A percentile compares a stretch with the other conserved stretches of the same genome.
Evolutionary conservation across 2,113 vertebrate genomes (phyloP).

Genomic region (Tenebrosternarchus preto): DNA sequence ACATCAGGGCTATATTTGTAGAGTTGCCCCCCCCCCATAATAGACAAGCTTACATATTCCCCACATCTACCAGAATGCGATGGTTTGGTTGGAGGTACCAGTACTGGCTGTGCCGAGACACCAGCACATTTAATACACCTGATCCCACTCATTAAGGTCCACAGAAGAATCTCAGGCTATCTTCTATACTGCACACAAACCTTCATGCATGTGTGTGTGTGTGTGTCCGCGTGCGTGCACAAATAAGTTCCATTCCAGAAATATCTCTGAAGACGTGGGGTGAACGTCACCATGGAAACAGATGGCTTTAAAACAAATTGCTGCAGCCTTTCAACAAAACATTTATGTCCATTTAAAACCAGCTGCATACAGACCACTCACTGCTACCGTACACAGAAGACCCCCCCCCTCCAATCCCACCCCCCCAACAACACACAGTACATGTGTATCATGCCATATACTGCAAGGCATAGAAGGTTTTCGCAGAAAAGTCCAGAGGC

Average conservation of each 20-base stretch:
- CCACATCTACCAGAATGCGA: neutral
- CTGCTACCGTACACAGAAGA: neutral
- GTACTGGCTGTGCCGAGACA: no score
- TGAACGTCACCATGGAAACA: constrained; percentile 59
- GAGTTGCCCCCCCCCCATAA: neutral
- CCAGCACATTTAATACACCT: neutral
- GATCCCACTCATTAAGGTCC: neutral
- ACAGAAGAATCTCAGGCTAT: neutral
- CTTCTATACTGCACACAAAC: neutral
- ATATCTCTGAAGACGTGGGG: constrained; percentile 48
- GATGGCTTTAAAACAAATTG: constrained; percentile 56
- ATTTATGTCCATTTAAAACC: constrained; percentile 42
- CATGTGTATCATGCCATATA: neutral
- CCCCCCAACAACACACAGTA: neutral
- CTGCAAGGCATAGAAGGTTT: neutral
- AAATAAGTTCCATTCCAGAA: constrained; percentile 52
- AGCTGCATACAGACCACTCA: neutral
- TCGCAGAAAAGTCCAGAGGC: neutral
- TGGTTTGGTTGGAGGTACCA: no score
- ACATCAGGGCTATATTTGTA: neutral
- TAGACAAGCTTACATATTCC: neutral
- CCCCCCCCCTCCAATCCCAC: neutral
- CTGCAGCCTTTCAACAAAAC: constrained; percentile 50
- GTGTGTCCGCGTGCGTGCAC: constrained; percentile 1
- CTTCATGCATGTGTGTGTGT: neutral